phyloP scores from a whole-genome alignment of 1,140 invertebrate species.

The Tetramorium parvispinum region DNA sequence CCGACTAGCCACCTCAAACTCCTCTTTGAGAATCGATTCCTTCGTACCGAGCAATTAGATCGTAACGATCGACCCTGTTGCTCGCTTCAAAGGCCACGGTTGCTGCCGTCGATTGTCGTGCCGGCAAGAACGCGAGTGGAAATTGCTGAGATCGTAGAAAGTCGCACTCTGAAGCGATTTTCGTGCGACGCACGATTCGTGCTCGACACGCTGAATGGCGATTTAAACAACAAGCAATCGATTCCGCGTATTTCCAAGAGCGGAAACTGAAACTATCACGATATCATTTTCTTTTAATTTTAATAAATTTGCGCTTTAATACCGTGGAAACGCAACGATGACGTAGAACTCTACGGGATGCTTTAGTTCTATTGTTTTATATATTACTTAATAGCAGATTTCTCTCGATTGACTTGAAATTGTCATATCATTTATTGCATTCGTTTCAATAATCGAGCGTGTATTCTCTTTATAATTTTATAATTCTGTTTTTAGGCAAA shows the following conservation, averaged over 20 bases:
- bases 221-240: neutral
- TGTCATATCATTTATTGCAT: neutral
- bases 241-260: neutral
- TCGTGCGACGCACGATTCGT: neutral
- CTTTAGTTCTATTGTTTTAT: neutral
- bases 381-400: neutral
- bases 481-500: neutral
- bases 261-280: neutral
- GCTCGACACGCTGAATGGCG: neutral
- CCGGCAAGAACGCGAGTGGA: neutral
- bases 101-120: slow-evolving; percentile 21
- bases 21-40: slow-evolving; percentile 60
- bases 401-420: neutral
- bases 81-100: slow-evolving; percentile 53
- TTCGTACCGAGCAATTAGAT: slow-evolving; percentile 57
- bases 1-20: neutral
- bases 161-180: neutral
- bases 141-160: slow-evolving; percentile 43
- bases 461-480: neutral
- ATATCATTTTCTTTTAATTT: neutral
- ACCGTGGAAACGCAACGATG: neutral
- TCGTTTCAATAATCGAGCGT: neutral
- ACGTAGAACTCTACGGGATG: neutral
- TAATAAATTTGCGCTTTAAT: neutral
- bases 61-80: slow-evolving; percentile 58